phyloP scores from a whole-genome alignment of 2,113 vertebrate species.

The Oceanites oceanicus region DNA sequence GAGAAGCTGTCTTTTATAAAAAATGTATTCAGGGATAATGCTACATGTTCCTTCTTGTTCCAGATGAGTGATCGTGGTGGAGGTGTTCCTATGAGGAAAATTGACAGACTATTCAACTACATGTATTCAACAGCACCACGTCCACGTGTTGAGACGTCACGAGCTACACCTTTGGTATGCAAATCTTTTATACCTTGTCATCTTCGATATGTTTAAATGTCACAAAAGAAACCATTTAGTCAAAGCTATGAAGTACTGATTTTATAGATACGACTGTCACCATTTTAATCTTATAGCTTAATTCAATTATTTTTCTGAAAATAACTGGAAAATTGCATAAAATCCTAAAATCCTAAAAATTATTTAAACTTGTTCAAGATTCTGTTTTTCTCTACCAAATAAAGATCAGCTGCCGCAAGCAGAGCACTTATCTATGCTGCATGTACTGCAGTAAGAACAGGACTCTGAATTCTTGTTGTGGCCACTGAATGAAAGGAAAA shows the following conservation, averaged over 20 bases:
- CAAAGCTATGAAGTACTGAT: neutral
- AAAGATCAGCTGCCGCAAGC: neutral
- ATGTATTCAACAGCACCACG: constrained; percentile 95
- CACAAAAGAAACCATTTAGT: neutral
- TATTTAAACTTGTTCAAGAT: neutral
- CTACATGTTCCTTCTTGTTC: neutral
- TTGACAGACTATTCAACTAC: constrained; percentile 94
- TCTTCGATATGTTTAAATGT: neutral
- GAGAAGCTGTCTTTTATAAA: neutral
- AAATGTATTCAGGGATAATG: neutral
- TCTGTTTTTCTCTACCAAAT: neutral
- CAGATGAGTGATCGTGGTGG: constrained; percentile 95
- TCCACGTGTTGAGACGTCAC: constrained; percentile 84
- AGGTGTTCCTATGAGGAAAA: constrained; percentile 94
- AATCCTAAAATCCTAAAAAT: neutral
- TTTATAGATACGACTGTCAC: neutral
- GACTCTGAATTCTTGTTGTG: neutral
- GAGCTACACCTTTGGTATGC: constrained; percentile 88
- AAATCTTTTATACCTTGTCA: neutral
- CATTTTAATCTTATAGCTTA: neutral
- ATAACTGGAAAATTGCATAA: neutral
- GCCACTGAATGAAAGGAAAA: neutral
- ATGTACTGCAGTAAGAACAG: neutral
- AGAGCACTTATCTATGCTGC: neutral
- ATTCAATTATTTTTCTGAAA: neutral